Conservation (phyloP, 2,888 invertebrate species). For the Slavum lentiscoides region DNA sequence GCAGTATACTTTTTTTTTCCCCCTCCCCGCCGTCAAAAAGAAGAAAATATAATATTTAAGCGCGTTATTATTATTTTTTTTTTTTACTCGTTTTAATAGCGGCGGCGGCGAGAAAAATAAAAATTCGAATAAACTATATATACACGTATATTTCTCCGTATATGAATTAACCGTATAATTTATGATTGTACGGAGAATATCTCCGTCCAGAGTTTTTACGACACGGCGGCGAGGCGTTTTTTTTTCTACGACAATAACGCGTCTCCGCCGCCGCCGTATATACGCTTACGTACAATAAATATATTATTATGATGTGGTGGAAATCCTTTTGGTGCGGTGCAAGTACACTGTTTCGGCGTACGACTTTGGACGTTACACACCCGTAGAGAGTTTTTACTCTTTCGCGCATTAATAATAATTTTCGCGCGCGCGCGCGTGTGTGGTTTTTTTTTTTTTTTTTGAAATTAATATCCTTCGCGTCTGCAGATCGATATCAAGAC, state of each 20-base stretch:
- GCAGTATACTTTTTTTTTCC: slow-evolving; percentile 8
- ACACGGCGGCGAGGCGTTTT: neutral
- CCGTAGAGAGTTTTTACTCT: neutral
- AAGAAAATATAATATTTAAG: slow-evolving; percentile 6
- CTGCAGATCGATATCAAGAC: slow-evolving; percentile 49
- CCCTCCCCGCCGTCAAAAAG: too few relatives aligned
- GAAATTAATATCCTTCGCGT: slow-evolving; percentile 46
- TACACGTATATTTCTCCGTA: slow-evolving; percentile 43
- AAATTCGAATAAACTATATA: slow-evolving; percentile 25
- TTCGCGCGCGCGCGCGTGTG: slow-evolving; percentile 1
- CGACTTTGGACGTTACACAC: slow-evolving; percentile 40
- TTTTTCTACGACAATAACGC: too few relatives aligned
- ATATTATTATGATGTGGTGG: neutral
- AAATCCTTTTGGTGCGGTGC: slow-evolving; percentile 14
- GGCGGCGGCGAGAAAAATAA: neutral
- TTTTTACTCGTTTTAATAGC: slow-evolving; percentile 47
- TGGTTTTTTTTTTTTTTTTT: slow-evolving; percentile 26
- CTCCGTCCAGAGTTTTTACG: slow-evolving; percentile 41
- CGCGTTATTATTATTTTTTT: slow-evolving; percentile 12
- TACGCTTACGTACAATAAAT: neutral
- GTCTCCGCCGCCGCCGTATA: too few relatives aligned
- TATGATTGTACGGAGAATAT: slow-evolving; percentile 51
- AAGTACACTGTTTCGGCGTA: slow-evolving; percentile 5
- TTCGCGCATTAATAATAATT: too few relatives aligned
- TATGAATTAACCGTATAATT: slow-evolving; percentile 53